Conservation (phyloP, 2,797 vertebrate species). For the Arnoldichthys spilopterus region DNA sequence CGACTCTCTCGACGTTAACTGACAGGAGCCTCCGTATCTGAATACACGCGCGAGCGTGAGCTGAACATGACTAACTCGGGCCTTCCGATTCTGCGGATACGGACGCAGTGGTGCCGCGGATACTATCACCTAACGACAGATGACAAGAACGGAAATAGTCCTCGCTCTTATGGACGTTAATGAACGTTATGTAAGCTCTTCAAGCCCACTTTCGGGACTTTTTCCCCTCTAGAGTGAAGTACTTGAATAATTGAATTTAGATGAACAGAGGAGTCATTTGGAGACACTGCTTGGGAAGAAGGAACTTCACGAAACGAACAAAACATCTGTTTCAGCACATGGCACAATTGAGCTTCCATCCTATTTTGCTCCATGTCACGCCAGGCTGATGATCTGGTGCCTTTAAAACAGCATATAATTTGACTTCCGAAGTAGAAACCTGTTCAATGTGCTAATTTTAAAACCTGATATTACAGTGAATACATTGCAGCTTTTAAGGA, state of each 20-base stretch:
- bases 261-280: neutral
- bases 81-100: neutral
- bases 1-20: neutral
- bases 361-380: too few species aligned
- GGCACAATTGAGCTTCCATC: too few species aligned
- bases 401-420: neutral
- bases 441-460: neutral
- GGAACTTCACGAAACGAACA: neutral
- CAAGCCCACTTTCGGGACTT: neutral
- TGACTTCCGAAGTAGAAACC: neutral
- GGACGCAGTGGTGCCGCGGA: neutral
- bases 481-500: neutral
- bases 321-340: neutral
- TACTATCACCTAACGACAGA: neutral
- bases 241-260: conserved; percentile 4
- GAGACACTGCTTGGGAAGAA: neutral
- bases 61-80: neutral
- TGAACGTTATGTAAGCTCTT: neutral
- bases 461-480: neutral
- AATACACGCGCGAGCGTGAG: neutral
- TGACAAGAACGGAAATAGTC: neutral
- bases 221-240: neutral
- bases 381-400: neutral
- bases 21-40: neutral
- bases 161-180: neutral